A percentile compares a stretch with the other conserved stretches of the same genome.
phyloP scores from a whole-genome alignment of 2,113 vertebrate species.

The Chitala chitala region DNA sequence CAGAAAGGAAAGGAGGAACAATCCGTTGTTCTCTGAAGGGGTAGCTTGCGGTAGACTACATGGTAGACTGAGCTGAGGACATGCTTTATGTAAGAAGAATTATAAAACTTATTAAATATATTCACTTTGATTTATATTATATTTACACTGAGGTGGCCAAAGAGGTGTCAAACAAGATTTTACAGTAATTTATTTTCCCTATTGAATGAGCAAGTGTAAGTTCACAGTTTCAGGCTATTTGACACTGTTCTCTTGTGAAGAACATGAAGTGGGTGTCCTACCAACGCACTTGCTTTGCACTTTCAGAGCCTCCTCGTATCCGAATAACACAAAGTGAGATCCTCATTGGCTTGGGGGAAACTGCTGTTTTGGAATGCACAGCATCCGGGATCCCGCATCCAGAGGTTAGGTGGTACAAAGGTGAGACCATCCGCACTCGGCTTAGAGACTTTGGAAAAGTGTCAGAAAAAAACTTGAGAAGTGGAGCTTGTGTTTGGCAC shows the following conservation, averaged over 20 bases:
- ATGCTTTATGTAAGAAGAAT: no score
- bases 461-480: no score
- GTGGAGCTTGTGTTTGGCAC: no score
- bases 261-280: background rate
- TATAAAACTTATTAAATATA: no score
- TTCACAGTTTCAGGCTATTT: background rate
- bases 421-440: constrained; percentile 60
- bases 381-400: constrained; percentile 80
- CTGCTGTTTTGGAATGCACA: constrained; percentile 78
- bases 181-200: no score
- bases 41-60: no score
- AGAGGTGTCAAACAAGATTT: no score
- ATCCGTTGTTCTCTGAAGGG: no score
- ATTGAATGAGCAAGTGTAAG: background rate
- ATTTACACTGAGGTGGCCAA: no score
- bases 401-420: constrained; percentile 90
- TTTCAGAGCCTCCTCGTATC: constrained; percentile 77
- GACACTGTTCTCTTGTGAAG: background rate
- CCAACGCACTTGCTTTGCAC: background rate
- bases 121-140: no score
- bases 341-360: constrained; percentile 79
- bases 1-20: no score
- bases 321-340: constrained; percentile 69
- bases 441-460: background rate
- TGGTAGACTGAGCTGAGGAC: no score